These are phyloP conservation scores for Anorthoa munda DNA, from an alignment of 2,888 invertebrate species.

Conservation along the genomic window DNA sequence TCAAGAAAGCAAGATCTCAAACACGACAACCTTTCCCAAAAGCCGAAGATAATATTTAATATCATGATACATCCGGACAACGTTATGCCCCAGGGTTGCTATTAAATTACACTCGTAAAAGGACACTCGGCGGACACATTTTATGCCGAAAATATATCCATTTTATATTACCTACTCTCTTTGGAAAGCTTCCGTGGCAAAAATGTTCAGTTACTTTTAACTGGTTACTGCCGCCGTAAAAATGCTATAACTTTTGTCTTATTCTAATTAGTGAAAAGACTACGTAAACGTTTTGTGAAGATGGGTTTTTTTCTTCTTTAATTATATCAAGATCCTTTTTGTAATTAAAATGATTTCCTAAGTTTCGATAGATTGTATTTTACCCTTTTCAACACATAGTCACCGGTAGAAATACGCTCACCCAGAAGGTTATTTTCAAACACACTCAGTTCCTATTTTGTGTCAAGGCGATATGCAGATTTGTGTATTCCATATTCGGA, in stretches of 20 bases:
- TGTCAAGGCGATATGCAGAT: constrained; percentile 44
- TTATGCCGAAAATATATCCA: constrained; percentile 58
- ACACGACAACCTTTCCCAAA: constrained; percentile 5
- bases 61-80: constrained; percentile 34
- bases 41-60: constrained; percentile 33
- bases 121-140: constrained; percentile 49
- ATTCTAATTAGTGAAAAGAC: constrained; percentile 52
- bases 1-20: constrained; percentile 14
- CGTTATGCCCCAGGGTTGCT: constrained; percentile 30
- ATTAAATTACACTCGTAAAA: constrained; percentile 64
- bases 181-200: constrained; percentile 45
- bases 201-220: constrained; percentile 29
- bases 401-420: neutral
- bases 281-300: constrained; percentile 30
- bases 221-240: constrained; percentile 38
- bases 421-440: constrained; percentile 3
- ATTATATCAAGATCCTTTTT: constrained; percentile 4
- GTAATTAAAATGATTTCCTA: constrained; percentile 10
- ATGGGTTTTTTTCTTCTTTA: constrained; percentile 5
- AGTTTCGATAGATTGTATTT: neutral
- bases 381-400: neutral
- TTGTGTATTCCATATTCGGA: constrained; percentile 28
- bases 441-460: neutral
- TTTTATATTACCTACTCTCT: constrained; percentile 41
- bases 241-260: constrained; percentile 45